A percentile compares a stretch with the other conserved stretches of the same genome.
These are phyloP conservation scores for Drosophila aldrichi DNA, from an alignment of 2,888 invertebrate species.

Conservation along the genomic window DNA sequence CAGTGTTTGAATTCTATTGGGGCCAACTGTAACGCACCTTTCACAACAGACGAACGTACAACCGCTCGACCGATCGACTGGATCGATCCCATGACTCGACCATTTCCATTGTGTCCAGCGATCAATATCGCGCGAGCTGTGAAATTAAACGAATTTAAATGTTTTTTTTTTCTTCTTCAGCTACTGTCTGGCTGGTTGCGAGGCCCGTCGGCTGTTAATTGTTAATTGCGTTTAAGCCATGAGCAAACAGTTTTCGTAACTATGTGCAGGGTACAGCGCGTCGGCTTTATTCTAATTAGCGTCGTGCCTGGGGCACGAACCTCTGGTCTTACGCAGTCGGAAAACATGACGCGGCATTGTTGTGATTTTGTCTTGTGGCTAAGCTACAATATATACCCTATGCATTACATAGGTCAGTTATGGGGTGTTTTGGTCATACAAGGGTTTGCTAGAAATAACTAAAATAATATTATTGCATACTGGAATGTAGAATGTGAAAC, in stretches of 20 bases:
- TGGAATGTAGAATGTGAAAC: not conserved
- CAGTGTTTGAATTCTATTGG: slow-evolving; percentile 80
- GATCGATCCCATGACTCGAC: slow-evolving; percentile 57
- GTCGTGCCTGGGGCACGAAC: slow-evolving; percentile 55
- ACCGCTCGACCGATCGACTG: not conserved
- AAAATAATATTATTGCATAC: not conserved
- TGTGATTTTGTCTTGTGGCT: slow-evolving; percentile 32
- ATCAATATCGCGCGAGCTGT: slow-evolving; percentile 60
- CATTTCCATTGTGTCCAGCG: slow-evolving; percentile 42
- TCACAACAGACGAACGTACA: slow-evolving; percentile 44
- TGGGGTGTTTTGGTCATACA: slow-evolving; percentile 5
- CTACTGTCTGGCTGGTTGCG: slow-evolving; percentile 10
- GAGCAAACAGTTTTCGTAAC: slow-evolving; percentile 67
- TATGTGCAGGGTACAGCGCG: slow-evolving; percentile 17
- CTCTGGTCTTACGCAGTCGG: slow-evolving; percentile 61
- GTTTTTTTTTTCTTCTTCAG: slow-evolving; percentile 46
- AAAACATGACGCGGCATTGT: slow-evolving; percentile 61
- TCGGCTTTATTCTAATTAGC: slow-evolving; percentile 82
- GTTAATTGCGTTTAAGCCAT: slow-evolving; percentile 69
- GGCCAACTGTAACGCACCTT: slow-evolving; percentile 57
- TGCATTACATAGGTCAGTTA: fast-evolving
- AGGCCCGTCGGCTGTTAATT: slow-evolving; percentile 29
- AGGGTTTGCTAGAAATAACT: not conserved
- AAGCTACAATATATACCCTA: slow-evolving; percentile 11
- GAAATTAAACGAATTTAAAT: slow-evolving; percentile 71